These are phyloP conservation scores for Mellivora capensis DNA, from an alignment of 2,113 vertebrate species.

Conservation along the genomic window DNA sequence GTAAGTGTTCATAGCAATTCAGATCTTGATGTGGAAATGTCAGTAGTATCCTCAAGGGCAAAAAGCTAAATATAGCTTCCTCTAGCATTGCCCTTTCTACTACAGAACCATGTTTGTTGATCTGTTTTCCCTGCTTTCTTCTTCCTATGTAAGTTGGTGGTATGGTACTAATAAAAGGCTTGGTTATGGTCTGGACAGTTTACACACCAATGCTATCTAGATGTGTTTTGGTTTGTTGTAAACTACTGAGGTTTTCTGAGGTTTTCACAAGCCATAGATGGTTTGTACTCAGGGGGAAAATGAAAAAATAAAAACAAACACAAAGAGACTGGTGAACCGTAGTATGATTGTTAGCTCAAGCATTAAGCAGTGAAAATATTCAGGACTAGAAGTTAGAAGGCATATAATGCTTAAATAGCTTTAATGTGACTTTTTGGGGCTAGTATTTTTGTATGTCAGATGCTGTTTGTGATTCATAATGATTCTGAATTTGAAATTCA, in stretches of 20 bases:
- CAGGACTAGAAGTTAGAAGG: slow-evolving; percentile 58
- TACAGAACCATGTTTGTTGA: neutral
- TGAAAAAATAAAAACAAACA: slow-evolving; percentile 60
- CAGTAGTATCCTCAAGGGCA: slow-evolving; percentile 23
- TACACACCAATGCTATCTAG: neutral
- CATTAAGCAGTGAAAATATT: slow-evolving; percentile 61
- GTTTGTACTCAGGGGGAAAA: slow-evolving; percentile 67
- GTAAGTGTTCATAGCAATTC: slow-evolving; percentile 36
- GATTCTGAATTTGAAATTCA: slow-evolving; percentile 61
- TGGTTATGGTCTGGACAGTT: slow-evolving; percentile 3
- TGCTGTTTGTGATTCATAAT: neutral
- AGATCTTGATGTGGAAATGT: slow-evolving; percentile 44
- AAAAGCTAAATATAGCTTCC: slow-evolving; percentile 29
- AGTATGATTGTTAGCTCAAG: slow-evolving; percentile 70
- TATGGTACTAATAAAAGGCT: slow-evolving; percentile 10
- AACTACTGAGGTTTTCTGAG: slow-evolving; percentile 30
- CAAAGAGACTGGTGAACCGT: slow-evolving; percentile 55
- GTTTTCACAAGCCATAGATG: slow-evolving; percentile 64
- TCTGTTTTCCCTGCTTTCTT: neutral
- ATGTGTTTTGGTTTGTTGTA: slow-evolving; percentile 24
- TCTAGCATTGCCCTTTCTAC: neutral
- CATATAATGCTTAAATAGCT: slow-evolving; percentile 21
- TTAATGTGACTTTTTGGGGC: slow-evolving; percentile 54
- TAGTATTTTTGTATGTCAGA: slow-evolving; percentile 48
- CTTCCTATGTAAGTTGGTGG: neutral